phyloP scores from a whole-genome alignment of 2,797 vertebrate species.

The Propithecus perrieri region DNA sequence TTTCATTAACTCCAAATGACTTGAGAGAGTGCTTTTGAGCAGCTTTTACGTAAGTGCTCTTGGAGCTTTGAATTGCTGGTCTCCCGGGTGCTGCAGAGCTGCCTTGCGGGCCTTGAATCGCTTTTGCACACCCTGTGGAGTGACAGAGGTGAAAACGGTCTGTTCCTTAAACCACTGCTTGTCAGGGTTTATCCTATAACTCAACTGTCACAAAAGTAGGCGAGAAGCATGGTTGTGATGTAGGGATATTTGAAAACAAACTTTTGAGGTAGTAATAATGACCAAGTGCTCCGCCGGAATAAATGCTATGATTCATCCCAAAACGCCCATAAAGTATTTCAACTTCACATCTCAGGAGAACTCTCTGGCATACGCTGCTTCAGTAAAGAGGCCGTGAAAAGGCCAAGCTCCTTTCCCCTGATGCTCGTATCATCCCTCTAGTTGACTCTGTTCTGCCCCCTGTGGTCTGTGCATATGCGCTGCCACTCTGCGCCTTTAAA shows the following conservation, averaged over 20 bases:
- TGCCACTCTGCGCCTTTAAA: neutral
- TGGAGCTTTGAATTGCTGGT: neutral
- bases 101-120: neutral
- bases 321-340: neutral
- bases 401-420: neutral
- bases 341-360: neutral
- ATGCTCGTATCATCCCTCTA: no score
- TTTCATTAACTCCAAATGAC: neutral
- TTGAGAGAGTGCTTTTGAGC: neutral
- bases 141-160: neutral
- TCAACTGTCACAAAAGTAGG: neutral
- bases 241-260: neutral
- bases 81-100: neutral
- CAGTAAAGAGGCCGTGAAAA: neutral
- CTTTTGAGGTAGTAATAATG: neutral
- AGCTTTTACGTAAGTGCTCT: neutral
- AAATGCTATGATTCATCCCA: neutral
- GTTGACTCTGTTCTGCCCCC: rapidly evolving
- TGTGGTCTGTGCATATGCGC: neutral
- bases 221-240: neutral
- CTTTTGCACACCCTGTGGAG: neutral
- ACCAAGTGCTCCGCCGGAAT: neutral
- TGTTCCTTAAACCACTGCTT: neutral
- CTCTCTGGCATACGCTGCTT: neutral
- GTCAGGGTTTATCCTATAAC: neutral